A percentile compares a stretch with the other conserved stretches of the same genome.
phyloP scores from a whole-genome alignment of 2,888 invertebrate genomes.

The Frankliniella intonsa region DNA sequence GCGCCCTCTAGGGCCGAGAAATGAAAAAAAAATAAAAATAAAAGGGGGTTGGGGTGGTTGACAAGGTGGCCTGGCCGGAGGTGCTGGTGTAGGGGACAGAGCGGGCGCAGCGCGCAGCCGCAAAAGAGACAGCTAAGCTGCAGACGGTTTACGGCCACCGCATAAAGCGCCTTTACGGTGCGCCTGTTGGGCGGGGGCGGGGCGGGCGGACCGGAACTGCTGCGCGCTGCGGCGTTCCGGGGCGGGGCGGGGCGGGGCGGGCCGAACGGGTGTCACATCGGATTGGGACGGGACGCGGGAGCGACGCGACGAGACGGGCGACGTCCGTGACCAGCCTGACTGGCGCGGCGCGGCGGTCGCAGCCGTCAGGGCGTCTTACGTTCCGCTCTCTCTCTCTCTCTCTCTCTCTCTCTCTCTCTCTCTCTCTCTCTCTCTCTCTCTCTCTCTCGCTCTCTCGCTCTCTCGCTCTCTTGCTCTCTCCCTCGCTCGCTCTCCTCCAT shows the following conservation, averaged over 20 bases:
- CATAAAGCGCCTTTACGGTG: not conserved
- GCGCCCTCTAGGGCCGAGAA: not conserved
- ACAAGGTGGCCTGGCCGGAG: not conserved
- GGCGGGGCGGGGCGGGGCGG: not conserved
- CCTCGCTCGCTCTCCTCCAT: no score
- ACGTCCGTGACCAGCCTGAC: no score
- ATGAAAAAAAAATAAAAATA: not conserved
- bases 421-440: no score
- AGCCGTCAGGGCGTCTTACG: no score
- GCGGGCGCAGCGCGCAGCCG: not conserved
- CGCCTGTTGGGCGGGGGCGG: no score
- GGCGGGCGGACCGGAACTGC: not conserved
- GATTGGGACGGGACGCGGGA: no score
- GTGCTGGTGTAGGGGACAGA: not conserved
- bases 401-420: not conserved
- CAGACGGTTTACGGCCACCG: not conserved
- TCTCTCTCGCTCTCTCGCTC: not conserved
- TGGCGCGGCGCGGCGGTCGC: no score
- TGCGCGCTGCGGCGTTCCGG: not conserved
- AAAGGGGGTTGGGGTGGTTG: not conserved
- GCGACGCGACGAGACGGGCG: no score
- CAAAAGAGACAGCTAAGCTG: not conserved
- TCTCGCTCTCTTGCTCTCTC: not conserved
- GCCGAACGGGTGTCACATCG: no score
- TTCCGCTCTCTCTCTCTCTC: no score